Conservation (phyloP, 2,888 invertebrate species). For the Diplolepis rosae region DNA sequence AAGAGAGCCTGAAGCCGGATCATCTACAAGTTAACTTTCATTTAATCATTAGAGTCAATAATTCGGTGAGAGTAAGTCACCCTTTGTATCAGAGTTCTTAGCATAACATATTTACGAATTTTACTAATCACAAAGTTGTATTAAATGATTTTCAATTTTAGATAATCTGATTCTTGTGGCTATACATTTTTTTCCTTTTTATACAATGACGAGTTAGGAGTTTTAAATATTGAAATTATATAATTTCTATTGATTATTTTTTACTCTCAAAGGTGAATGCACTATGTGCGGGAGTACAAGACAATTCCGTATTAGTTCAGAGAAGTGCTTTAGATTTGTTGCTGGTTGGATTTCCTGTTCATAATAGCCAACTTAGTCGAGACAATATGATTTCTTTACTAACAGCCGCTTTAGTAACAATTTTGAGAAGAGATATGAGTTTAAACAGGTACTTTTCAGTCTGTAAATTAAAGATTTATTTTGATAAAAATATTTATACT, state of each 20-base stretch:
- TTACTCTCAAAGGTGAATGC: constrained; percentile 79
- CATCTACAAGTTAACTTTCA: not conserved
- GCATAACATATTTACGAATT: not conserved
- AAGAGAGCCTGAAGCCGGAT: no score
- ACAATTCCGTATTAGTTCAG: constrained; percentile 88
- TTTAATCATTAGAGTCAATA: constrained; percentile 11
- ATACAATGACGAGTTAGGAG: no score
- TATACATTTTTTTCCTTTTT: no score
- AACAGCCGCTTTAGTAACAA: constrained; percentile 83
- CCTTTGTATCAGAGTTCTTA: not conserved
- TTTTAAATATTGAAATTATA: no score
- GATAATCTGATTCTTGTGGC: not conserved
- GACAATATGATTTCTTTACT: constrained; percentile 83
- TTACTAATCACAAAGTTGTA: not conserved
- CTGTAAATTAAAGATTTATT: not conserved
- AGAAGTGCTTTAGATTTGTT: constrained; percentile 89
- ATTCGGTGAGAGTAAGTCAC: constrained; percentile 3
- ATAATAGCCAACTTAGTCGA: constrained; percentile 82
- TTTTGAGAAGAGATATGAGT: constrained; percentile 91
- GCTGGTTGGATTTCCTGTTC: constrained; percentile 88
- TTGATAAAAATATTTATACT: constrained; percentile 43
- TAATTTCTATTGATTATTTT: constrained; percentile 1
- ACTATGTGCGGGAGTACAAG: constrained; percentile 86
- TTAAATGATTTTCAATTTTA: not conserved
- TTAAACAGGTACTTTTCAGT: constrained; percentile 80